Evolutionary conservation across 2,888 invertebrate genomes (phyloP), one percentile per base, ranked within the genome.

Genomic region (Spatulosminthurus flaviceps): DNA sequence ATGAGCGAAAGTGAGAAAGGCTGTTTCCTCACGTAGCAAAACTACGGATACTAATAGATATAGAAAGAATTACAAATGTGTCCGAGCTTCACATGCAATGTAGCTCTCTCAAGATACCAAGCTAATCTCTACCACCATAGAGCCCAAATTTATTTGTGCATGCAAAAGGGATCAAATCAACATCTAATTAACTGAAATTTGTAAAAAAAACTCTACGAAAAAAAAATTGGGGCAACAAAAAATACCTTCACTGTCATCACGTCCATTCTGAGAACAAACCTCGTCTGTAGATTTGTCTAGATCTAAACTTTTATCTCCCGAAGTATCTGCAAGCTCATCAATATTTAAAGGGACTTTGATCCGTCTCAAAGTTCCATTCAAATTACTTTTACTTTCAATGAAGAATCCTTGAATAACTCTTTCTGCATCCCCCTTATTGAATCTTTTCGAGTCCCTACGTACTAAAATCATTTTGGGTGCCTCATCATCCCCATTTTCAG

Each of bases 321-420:
- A 42, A 13, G 28, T 24, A 28, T 43, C 61, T 29, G 24, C 61
- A 13, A 28, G 22, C 26, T 69, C 71, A 51, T 78, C 69, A 61
- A 84, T 81, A 80, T 84, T 83, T 42, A 84, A 70, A 16, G 85
- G 85, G 41, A 83, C 85, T 80, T 81, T 79, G 26, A 85, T 81
- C 76, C 85, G 76, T 71, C 81, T 81, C 77, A 85, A 64, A 2
- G 85, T 84, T 4, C 85, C 85, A 79, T 83, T 83, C 1, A 9
- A 34, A 0, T 82, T 78, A 79, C 80, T 84, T 79, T 84, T 86
- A 81, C 85, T 87, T 81, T 86, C 86, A 2, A 86, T 83, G 81
- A 86, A 86, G 11, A 86, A 70, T 2, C 86, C 86, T 81, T 86
- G 83, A 11, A 86, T 82, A 67, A 86, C 82, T n/a, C 86, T 81